Percentiles rank a stretch among this genome's conserved stretches.
Conservation (phyloP, 2,888 invertebrate species). For the Sarcophaga subvicina region DNA sequence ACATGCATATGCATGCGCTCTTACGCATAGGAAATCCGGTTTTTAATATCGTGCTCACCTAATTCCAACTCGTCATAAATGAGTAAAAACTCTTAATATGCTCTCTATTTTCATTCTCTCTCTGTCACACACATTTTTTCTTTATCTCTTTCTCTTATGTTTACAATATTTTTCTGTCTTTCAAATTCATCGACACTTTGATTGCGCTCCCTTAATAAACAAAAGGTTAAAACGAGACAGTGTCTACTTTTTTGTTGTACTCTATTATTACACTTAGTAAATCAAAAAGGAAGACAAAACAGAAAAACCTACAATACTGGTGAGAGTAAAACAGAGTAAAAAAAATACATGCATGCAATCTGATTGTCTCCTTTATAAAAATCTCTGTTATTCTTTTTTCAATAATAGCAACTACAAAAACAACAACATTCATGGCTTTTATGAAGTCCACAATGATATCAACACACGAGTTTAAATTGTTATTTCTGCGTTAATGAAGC, state of each 20-base stretch:
- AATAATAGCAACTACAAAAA: slow-evolving; percentile 65
- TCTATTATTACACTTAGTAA: slow-evolving; percentile 59
- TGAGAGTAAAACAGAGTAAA: neutral
- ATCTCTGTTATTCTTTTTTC: slow-evolving; percentile 61
- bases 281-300: slow-evolving; percentile 44
- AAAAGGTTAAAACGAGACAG: slow-evolving; percentile 54
- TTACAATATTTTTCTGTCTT: neutral
- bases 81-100: slow-evolving; percentile 44
- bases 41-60: slow-evolving; percentile 60
- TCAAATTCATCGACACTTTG: neutral
- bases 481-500: no score
- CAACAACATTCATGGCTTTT: neutral
- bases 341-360: slow-evolving; percentile 46
- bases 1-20: slow-evolving; percentile 9
- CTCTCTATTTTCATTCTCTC: neutral
- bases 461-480: neutral
- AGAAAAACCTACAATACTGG: slow-evolving; percentile 11
- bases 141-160: neutral
- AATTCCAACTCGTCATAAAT: slow-evolving; percentile 45
- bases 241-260: slow-evolving; percentile 33
- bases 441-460: neutral
- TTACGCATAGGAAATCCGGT: slow-evolving; percentile 55
- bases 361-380: slow-evolving; percentile 52
- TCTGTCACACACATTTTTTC: slow-evolving; percentile 20
- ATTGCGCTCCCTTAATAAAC: neutral